Evolutionary conservation across 2,797 vertebrate species (phyloP), one percentile per base, ranked within the genome.

Genomic region (Falco concolor): DNA sequence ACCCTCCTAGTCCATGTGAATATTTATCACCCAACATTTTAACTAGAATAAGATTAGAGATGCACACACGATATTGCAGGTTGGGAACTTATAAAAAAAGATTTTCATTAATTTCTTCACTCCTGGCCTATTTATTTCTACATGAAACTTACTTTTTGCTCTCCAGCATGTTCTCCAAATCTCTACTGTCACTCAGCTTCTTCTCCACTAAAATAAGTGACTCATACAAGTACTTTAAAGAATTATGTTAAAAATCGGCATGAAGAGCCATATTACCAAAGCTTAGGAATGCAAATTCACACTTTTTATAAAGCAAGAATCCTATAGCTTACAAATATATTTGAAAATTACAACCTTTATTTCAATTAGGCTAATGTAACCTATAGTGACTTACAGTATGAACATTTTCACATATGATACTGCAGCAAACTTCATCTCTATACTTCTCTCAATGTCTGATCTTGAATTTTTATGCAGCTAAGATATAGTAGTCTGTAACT

Each of bases 21-120:
- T n/a, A 20, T 42, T 50, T 16, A 30, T 11, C 32, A 53, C 67
- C 6, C 8, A 17, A 10, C 27, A 7, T 7, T 36, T 20, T 16
- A 30, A 60, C 30, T 13, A 23, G 28, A 54, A 9, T 6, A 53
- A n/a, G 15, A n/a, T 47, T 49, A 45, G 34, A 70, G 56, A 14
- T 14, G 11, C 30, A 12, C 6, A 3, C 21, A 59, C 13, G 57
- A 5, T 22, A 14, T 4, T 50, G 23, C 24, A 17, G 36, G 12
- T 1, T 24, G 42, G 17, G 6, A 85, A 69, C 30, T 34, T 10
- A 20, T 2, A 23, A 64, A 12, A 88, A 45, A 72, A 34, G 1
- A 1, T 21, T 27, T 76, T 38, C 1, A 0, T 34, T 42, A 2
- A 42, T 25, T 56, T 70, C 18, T 44, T 76, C 2, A 1, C 3